A percentile compares a stretch with the other conserved stretches of the same genome.
phyloP scores from a whole-genome alignment of 2,797 vertebrate genomes.

The Ammospiza maritima region DNA sequence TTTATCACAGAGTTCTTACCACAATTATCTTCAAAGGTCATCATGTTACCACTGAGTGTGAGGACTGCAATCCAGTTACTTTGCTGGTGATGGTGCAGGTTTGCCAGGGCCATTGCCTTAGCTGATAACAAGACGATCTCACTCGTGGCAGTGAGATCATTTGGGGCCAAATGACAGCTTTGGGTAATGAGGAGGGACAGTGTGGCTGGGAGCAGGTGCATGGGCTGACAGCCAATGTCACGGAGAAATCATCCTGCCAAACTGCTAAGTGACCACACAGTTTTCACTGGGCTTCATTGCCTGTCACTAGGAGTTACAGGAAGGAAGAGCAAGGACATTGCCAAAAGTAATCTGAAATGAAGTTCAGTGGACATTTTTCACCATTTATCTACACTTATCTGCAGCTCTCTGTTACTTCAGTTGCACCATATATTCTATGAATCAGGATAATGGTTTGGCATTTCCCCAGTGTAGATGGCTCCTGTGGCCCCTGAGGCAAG shows the following conservation, averaged over 20 bases:
- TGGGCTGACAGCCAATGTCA: background rate
- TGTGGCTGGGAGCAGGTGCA: background rate
- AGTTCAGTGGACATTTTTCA: background rate
- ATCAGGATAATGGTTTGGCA: background rate
- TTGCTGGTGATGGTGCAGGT: background rate
- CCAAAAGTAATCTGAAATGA: background rate
- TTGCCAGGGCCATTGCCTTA: background rate
- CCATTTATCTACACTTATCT: background rate
- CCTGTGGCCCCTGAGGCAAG: background rate
- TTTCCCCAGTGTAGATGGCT: background rate
- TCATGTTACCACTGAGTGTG: rapidly evolving
- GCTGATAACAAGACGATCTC: background rate
- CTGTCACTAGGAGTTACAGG: background rate
- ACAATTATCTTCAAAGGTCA: background rate
- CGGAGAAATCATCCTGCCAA: background rate
- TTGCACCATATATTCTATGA: background rate
- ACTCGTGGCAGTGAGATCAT: background rate
- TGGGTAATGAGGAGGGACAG: background rate
- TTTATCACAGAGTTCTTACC: background rate
- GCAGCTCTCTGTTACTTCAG: background rate
- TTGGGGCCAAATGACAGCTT: background rate
- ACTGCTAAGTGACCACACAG: background rate
- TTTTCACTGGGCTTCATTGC: background rate
- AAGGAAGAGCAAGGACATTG: background rate
- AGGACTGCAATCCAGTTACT: background rate